Conservation (phyloP, 1,140 invertebrate genomes). For the Centruroides vittatus region DNA sequence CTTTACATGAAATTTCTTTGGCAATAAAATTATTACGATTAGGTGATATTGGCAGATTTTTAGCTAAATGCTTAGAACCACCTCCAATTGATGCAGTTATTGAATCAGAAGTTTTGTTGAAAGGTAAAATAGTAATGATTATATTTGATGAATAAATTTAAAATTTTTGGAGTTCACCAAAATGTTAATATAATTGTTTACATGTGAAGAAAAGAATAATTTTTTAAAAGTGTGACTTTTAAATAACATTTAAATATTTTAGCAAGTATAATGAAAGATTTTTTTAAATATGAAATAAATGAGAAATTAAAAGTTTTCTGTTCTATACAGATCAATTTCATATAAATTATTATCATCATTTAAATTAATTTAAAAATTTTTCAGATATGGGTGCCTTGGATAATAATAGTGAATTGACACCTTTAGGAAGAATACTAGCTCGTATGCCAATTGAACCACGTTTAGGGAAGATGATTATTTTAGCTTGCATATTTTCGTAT, state of each 20-base stretch:
- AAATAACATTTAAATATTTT: too few relatives aligned
- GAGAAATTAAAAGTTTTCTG: too few relatives aligned
- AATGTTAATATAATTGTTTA: too few relatives aligned
- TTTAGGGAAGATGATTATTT: slow-evolving; percentile 87
- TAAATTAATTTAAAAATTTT: slow-evolving; percentile 2
- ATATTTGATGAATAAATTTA: too few relatives aligned
- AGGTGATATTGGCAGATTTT: slow-evolving; percentile 77
- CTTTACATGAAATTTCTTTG: slow-evolving; percentile 75
- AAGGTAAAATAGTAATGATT: slow-evolving; percentile 11
- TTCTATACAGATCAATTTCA: too few relatives aligned
- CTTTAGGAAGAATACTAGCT: slow-evolving; percentile 79
- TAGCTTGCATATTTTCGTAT: slow-evolving; percentile 60
- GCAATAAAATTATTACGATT: slow-evolving; percentile 74
- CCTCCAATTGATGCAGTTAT: slow-evolving; percentile 88
- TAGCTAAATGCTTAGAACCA: slow-evolving; percentile 84
- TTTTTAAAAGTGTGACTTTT: too few relatives aligned
- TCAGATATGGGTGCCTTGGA: slow-evolving; percentile 75
- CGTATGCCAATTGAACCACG: slow-evolving; percentile 82
- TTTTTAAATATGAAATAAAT: too few relatives aligned
- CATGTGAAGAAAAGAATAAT: too few relatives aligned
- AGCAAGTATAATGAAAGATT: too few relatives aligned
- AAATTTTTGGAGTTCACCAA: too few relatives aligned
- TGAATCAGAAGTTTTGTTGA: slow-evolving; percentile 56
- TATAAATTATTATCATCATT: too few relatives aligned
- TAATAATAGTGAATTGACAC: slow-evolving; percentile 64